These are phyloP conservation scores for Cynodonichthys magdalenae DNA, from an alignment of 2,797 vertebrate genomes.

Conservation along the genomic window DNA sequence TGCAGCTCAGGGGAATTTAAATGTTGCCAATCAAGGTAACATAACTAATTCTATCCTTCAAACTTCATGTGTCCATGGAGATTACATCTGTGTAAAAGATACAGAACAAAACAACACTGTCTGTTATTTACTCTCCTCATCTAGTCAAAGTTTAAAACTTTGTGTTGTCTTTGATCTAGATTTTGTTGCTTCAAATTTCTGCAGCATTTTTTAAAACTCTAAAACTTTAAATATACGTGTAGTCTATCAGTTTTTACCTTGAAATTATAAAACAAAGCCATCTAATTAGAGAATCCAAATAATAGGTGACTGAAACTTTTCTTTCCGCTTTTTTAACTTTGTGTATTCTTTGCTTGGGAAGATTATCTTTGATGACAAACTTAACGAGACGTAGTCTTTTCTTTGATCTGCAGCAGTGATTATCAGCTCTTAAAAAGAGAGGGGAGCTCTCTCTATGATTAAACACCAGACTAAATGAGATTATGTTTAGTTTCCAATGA, in stretches of 20 bases:
- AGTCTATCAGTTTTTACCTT: neutral
- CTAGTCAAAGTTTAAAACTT: too few species aligned
- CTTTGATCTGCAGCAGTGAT: constrained; percentile 64
- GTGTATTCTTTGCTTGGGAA: constrained; percentile 6
- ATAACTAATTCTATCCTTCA: too few species aligned
- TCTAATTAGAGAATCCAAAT: neutral
- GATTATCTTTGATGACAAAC: constrained; percentile 13
- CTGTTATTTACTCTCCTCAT: too few species aligned
- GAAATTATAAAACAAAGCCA: neutral
- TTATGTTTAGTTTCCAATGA: constrained; percentile 55
- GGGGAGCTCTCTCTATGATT: constrained; percentile 51
- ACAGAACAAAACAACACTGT: neutral
- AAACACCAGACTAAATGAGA: constrained; percentile 70
- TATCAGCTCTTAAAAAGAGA: constrained; percentile 38
- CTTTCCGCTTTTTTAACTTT: neutral
- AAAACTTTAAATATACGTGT: neutral
- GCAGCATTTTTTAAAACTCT: too few species aligned
- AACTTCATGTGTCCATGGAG: too few species aligned
- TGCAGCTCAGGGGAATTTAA: too few species aligned
- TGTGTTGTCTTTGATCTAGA: too few species aligned
- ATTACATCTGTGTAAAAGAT: neutral
- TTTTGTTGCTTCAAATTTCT: too few species aligned
- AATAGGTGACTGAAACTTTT: neutral
- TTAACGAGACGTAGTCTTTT: constrained; percentile 30
- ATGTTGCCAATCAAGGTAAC: too few species aligned